Conservation (phyloP, 2,888 invertebrate genomes). For the Pharmacophagus antenor region DNA sequence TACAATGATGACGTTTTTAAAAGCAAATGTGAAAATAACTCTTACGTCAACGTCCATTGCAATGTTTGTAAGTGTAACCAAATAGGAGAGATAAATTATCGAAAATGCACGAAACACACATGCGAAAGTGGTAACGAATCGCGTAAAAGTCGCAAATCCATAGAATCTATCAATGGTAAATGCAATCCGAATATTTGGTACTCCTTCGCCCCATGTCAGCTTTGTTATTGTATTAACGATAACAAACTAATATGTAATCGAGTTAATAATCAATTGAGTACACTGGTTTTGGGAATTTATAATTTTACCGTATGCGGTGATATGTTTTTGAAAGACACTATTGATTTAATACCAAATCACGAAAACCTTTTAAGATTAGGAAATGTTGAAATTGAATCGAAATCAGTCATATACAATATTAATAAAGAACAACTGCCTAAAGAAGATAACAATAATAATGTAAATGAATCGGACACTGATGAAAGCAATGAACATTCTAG, state of each 20-base stretch:
- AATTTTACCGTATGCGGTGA: constrained; percentile 53
- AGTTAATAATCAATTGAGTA: constrained; percentile 37
- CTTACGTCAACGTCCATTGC: constrained; percentile 51
- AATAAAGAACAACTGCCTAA: not conserved
- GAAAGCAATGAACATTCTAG: constrained; percentile 2
- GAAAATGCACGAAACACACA: constrained; percentile 54
- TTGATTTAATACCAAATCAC: constrained; percentile 42
- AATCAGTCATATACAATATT: not conserved
- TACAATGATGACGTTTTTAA: constrained; percentile 21
- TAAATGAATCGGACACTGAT: not conserved
- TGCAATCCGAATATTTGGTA: constrained; percentile 60
- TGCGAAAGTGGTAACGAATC: constrained; percentile 39
- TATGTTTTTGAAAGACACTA: constrained; percentile 46
- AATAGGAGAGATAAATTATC: constrained; percentile 45
- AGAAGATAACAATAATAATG: not conserved
- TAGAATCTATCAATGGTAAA: constrained; percentile 40
- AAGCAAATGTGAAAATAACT: constrained; percentile 46
- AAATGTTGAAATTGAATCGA: not conserved
- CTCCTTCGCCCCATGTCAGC: constrained; percentile 58
- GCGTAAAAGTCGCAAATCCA: constrained; percentile 32
- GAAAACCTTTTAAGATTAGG: constrained; percentile 34
- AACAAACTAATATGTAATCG: constrained; percentile 60
- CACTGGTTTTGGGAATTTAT: constrained; percentile 47
- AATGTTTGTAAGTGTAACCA: constrained; percentile 58
- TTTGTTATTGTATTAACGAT: constrained; percentile 56